A percentile compares a stretch with the other conserved stretches of the same genome.
These are phyloP conservation scores for Orthonyx spaldingii DNA, from an alignment of 2,113 vertebrate genomes.

Conservation along the genomic window DNA sequence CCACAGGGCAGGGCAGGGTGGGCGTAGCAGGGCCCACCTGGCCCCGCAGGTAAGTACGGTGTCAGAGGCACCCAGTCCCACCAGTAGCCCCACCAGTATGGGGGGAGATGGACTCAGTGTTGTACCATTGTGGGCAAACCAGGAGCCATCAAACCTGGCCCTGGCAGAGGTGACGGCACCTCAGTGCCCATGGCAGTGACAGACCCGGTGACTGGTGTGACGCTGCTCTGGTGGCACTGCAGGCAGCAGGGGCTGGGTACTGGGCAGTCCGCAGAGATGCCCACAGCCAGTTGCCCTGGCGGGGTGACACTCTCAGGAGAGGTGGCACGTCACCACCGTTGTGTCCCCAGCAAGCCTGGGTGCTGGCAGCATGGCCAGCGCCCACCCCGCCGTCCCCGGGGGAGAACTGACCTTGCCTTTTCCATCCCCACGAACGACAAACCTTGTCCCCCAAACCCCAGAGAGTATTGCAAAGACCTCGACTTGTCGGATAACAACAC, in stretches of 20 bases:
- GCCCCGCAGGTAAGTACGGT: background rate
- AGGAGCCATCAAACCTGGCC: background rate
- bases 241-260: background rate
- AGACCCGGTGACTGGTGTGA: background rate
- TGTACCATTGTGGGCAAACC: background rate
- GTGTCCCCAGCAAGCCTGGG: background rate
- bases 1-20: background rate
- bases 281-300: background rate
- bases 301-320: background rate
- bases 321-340: background rate
- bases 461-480: conserved; percentile 99
- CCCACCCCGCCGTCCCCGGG: fast-evolving
- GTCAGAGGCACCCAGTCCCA: background rate
- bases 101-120: background rate
- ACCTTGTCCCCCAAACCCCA: conserved; percentile 71
- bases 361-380: background rate
- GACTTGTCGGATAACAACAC: conserved; percentile 98
- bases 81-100: background rate
- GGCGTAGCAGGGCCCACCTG: fast-evolving
- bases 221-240: background rate
- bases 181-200: background rate
- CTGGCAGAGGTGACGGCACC: background rate
- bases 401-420: conserved; percentile 60
- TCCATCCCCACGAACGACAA: conserved; percentile 45
- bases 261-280: background rate